phyloP scores from a whole-genome alignment of 2,797 vertebrate species.

The Erpetoichthys calabaricus region DNA sequence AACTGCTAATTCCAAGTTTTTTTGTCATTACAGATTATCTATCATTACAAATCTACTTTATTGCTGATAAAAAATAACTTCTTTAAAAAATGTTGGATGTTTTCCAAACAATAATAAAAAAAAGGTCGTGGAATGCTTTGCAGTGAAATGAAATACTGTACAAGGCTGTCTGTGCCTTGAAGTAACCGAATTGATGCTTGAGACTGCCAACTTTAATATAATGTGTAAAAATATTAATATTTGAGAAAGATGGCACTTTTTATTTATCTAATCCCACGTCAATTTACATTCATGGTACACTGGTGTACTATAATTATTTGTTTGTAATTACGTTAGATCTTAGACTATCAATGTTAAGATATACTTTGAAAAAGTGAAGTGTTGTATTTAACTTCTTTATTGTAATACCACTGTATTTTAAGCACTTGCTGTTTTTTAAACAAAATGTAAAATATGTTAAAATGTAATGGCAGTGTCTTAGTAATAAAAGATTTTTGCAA shows the following conservation, averaged over 20 bases:
- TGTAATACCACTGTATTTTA: conserved; percentile 8
- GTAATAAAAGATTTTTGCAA: too few species aligned
- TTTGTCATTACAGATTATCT: too few species aligned
- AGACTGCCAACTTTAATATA: neutral
- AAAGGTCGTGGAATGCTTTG: too few species aligned
- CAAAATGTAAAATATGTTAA: conserved; percentile 5
- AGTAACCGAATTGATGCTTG: neutral
- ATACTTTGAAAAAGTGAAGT: conserved; percentile 1
- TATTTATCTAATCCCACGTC: conserved; percentile 10
- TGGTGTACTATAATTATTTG: conserved; percentile 24
- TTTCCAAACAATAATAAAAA: too few species aligned
- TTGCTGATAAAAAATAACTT: too few species aligned
- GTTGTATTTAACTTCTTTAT: neutral
- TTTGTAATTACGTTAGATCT: neutral
- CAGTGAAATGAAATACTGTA: neutral
- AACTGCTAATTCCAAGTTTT: too few species aligned
- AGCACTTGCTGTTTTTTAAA: conserved; percentile 11
- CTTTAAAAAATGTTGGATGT: too few species aligned
- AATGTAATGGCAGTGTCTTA: neutral
- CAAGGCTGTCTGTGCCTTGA: neutral
- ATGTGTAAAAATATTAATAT: conserved; percentile 19
- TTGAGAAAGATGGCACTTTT: conserved; percentile 20
- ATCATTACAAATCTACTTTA: too few species aligned
- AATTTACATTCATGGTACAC: conserved; percentile 28
- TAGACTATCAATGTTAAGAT: neutral